Evolutionary conservation across 2,797 vertebrate genomes (phyloP).

Genomic region (Macrochelys suwanniensis): DNA sequence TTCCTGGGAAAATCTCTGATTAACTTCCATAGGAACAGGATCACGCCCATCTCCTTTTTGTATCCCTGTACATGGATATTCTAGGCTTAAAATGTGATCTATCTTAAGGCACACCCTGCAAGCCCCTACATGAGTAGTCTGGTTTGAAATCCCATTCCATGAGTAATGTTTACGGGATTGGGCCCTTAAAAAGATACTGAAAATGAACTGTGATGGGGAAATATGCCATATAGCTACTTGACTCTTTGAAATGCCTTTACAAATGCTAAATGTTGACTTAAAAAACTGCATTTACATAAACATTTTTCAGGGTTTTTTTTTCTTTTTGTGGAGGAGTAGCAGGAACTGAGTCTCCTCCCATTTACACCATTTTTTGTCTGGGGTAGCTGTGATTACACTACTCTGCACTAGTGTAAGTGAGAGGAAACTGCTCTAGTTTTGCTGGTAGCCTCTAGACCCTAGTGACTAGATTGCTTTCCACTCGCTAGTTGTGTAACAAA

Average conservation of each 20-base stretch:
- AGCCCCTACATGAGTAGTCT: neutral
- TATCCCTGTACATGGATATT: neutral
- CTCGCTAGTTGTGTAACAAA: too few relatives aligned
- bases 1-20: neutral
- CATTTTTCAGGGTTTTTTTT: neutral
- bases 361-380: neutral
- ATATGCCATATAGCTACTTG: neutral
- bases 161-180: neutral
- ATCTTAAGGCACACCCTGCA: neutral
- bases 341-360: neutral
- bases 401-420: neutral
- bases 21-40: neutral
- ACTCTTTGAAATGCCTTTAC: neutral
- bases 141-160: neutral
- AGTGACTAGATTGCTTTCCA: too few relatives aligned
- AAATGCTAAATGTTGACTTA: neutral
- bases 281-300: neutral
- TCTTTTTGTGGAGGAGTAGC: neutral
- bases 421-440: neutral
- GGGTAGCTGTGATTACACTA: neutral
- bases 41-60: neutral
- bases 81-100: neutral
- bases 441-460: too few relatives aligned
- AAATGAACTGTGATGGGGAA: neutral
- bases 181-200: neutral